phyloP scores from a whole-genome alignment of 2,113 vertebrate genomes.

The Suricata suricatta region DNA sequence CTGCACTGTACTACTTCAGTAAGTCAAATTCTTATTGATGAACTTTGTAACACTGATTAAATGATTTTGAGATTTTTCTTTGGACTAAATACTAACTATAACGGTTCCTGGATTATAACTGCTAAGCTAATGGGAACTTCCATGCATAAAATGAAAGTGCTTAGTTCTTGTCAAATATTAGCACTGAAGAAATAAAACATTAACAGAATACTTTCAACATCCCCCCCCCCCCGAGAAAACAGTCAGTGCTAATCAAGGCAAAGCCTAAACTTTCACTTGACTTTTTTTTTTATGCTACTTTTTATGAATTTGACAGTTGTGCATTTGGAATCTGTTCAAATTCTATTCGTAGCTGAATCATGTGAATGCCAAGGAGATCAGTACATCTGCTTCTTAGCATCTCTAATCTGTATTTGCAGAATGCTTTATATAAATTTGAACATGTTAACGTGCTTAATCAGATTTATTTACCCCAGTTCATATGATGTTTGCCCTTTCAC shows the following conservation, averaged over 20 bases:
- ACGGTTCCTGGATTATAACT: constrained; percentile 6
- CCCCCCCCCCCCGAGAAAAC: background rate
- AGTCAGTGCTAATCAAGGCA: constrained; percentile 26
- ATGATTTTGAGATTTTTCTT: constrained; percentile 50
- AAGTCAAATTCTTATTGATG: background rate
- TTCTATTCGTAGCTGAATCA: constrained; percentile 68
- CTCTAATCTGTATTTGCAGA: constrained; percentile 59
- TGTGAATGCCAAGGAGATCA: constrained; percentile 52
- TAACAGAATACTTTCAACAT: constrained; percentile 13
- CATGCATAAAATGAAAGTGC: constrained; percentile 16
- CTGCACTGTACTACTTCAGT: background rate
- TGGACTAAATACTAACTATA: background rate
- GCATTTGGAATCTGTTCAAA: constrained; percentile 64
- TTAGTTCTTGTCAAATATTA: constrained; percentile 54
- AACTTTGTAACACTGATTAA: background rate
- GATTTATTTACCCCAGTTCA: constrained; percentile 39
- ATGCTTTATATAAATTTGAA: constrained; percentile 53
- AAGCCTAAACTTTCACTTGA: constrained; percentile 49
- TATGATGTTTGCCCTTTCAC: constrained; percentile 1
- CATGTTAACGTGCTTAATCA: constrained; percentile 19
- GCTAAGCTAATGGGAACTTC: background rate
- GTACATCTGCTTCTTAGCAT: constrained; percentile 60
- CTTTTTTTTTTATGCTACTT: constrained; percentile 62
- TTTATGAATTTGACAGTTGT: constrained; percentile 69
- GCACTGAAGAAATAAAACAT: constrained; percentile 60